Evolutionary conservation across 2,113 vertebrate genomes (phyloP).

Genomic region (Chascanopsetta lugubris): DNA sequence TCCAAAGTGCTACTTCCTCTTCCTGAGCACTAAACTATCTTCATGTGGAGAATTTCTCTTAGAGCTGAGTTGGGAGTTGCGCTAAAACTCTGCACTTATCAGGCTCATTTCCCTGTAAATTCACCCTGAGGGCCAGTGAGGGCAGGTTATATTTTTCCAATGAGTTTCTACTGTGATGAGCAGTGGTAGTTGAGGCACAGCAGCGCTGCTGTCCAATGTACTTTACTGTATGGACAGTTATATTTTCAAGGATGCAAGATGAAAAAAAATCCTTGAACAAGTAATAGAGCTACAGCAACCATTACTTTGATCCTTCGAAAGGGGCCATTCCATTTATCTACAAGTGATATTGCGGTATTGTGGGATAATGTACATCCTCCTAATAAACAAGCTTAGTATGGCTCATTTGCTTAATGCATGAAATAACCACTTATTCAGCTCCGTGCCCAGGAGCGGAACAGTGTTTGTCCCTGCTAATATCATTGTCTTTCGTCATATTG

Average conservation of each 20-base stretch:
- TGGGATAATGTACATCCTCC: too few species aligned
- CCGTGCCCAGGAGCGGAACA: too few species aligned
- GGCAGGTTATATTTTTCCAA: conserved; percentile 36
- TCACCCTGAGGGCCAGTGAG: conserved; percentile 1
- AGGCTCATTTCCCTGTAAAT: conserved; percentile 35
- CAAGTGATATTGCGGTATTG: too few species aligned
- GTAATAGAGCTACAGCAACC: background rate
- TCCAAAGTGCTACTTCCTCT: conserved; percentile 4
- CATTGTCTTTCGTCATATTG: too few species aligned
- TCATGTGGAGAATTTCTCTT: conserved; percentile 7
- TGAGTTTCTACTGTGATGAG: conserved; percentile 35
- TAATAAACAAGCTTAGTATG: too few species aligned
- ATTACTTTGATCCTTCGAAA: too few species aligned
- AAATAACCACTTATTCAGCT: too few species aligned
- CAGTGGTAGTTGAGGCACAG: background rate
- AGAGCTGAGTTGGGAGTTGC: background rate
- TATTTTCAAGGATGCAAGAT: background rate
- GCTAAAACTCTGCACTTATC: conserved; percentile 25
- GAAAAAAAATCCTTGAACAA: background rate
- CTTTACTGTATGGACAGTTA: conserved; percentile 10
- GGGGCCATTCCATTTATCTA: too few species aligned
- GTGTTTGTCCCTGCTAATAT: too few species aligned
- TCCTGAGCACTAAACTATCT: background rate
- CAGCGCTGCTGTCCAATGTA: conserved; percentile 14
- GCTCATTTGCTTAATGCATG: too few species aligned